Evolutionary conservation across 2,888 invertebrate genomes (phyloP).

Genomic region (Priocnemis perturbator): DNA sequence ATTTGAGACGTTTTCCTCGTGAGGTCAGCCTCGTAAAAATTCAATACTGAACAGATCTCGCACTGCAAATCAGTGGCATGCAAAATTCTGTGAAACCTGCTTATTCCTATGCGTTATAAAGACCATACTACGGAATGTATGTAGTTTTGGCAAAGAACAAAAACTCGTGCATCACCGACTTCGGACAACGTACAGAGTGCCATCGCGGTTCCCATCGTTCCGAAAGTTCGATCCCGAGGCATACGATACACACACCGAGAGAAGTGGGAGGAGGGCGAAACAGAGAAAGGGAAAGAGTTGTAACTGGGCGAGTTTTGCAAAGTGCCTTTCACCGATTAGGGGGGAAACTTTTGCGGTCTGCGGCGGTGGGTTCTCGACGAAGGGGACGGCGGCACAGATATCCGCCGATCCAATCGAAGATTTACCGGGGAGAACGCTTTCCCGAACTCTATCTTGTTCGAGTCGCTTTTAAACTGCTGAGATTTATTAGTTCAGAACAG

Average conservation of each 20-base stretch:
- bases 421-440: conserved; percentile 33
- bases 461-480: conserved; percentile 5
- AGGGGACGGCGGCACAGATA: conserved; percentile 38
- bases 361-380: conserved; percentile 40
- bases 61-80: too few relatives aligned
- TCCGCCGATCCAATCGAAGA: conserved; percentile 51
- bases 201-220: background rate
- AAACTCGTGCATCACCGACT: too few relatives aligned
- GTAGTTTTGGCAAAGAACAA: too few relatives aligned
- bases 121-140: too few relatives aligned
- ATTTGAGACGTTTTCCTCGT: too few relatives aligned
- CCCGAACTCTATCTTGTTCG: conserved; percentile 45
- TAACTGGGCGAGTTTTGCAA: conserved; percentile 34
- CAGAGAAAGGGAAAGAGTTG: conserved; percentile 2
- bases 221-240: background rate
- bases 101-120: too few relatives aligned
- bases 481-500: conserved; percentile 1
- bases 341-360: conserved; percentile 54
- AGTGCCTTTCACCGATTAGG: conserved; percentile 58
- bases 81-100: too few relatives aligned
- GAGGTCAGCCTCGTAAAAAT: too few relatives aligned
- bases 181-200: too few relatives aligned
- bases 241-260: background rate
- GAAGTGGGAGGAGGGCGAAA: background rate
- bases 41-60: too few relatives aligned